A percentile compares a stretch with the other conserved stretches of the same genome.
Conservation (phyloP, 2,797 vertebrate species). For the Fistularia tabacaria region DNA sequence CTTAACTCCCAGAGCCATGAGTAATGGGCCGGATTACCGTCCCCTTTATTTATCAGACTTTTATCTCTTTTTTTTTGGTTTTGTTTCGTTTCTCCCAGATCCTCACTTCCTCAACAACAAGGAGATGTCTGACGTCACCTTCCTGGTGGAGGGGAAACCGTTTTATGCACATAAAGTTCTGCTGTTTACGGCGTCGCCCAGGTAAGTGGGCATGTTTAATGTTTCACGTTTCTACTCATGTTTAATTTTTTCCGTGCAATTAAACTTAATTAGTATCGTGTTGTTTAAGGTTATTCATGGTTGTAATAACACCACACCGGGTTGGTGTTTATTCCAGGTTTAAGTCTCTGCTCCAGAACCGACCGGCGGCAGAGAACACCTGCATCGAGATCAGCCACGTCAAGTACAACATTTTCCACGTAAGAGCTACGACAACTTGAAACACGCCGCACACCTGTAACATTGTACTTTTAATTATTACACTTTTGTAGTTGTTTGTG, state of each 20-base stretch:
- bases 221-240: neutral
- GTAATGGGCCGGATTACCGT: no score
- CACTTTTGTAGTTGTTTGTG: no score
- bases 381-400: constrained; percentile 98
- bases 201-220: constrained; percentile 43
- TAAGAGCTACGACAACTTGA: constrained; percentile 23
- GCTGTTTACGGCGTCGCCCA: constrained; percentile 77
- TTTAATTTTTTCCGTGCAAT: no score
- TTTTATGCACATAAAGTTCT: constrained; percentile 83
- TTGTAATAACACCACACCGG: no score
- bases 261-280: no score
- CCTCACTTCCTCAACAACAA: constrained; percentile 81
- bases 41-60: neutral
- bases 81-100: constrained; percentile 48
- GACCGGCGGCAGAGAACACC: constrained; percentile 90
- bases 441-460: no score
- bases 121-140: constrained; percentile 82
- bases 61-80: neutral
- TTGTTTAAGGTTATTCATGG: no score
- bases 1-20: no score
- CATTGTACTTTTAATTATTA: no score
- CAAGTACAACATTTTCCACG: constrained; percentile 84
- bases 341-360: constrained; percentile 94
- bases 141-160: constrained; percentile 81
- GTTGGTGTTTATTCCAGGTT: constrained; percentile 74